These are phyloP conservation scores for Apamea crenata DNA, from an alignment of 2,888 invertebrate genomes.

Conservation along the genomic window DNA sequence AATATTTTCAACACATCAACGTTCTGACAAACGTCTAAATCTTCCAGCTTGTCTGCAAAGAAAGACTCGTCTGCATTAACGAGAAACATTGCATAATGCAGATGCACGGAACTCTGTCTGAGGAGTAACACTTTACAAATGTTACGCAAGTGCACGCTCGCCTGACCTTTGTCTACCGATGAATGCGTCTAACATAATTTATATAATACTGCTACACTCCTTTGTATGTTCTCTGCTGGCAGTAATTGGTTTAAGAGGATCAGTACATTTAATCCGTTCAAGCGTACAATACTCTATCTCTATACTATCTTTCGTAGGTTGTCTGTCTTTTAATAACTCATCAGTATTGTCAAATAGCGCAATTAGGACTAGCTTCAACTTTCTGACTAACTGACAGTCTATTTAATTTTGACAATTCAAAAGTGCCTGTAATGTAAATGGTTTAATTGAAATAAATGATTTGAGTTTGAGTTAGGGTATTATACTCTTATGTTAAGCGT, in stretches of 20 bases:
- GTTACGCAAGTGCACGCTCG: constrained; percentile 71
- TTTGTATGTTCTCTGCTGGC: constrained; percentile 60
- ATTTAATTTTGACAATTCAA: too few relatives aligned
- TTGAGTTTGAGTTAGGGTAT: too few relatives aligned
- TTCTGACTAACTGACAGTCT: too few relatives aligned
- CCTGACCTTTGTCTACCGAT: constrained; percentile 78
- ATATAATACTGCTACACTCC: constrained; percentile 63
- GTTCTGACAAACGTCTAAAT: constrained; percentile 35
- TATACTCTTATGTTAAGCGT: background rate
- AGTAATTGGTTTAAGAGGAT: constrained; percentile 71
- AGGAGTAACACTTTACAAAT: constrained; percentile 64
- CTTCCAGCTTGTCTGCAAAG: constrained; percentile 28
- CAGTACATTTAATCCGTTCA: constrained; percentile 58
- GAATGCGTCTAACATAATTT: constrained; percentile 62
- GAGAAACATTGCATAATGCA: constrained; percentile 69
- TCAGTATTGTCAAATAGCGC: constrained; percentile 17
- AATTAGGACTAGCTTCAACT: too few relatives aligned
- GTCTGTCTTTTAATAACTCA: constrained; percentile 12
- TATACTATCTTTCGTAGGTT: constrained; percentile 29
- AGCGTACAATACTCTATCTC: constrained; percentile 31
- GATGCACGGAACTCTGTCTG: constrained; percentile 70
- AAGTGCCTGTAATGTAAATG: too few relatives aligned
- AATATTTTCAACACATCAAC: constrained; percentile 22
- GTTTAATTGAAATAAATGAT: too few relatives aligned
- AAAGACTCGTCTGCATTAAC: constrained; percentile 48